Evolutionary conservation across 2,888 invertebrate species (phyloP), one percentile per base, ranked within the genome.

Genomic region (Crossocerus cetratus): DNA sequence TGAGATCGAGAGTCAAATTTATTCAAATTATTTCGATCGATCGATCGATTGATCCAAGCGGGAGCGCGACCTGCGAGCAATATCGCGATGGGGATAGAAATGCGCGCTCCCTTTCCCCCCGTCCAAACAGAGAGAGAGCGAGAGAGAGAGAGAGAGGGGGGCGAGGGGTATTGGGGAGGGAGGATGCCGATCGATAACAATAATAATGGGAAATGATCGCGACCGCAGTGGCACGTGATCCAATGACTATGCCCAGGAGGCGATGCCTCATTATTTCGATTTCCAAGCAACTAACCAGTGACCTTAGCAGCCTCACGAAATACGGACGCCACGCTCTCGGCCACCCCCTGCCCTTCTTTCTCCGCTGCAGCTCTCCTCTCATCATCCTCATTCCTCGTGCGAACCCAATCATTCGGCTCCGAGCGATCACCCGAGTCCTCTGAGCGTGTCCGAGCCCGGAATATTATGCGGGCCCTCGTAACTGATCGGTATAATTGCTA

Each of bases 171-270:
- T 66, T 66, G 63, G 59, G 73, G 77, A 78, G 64, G 73, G 78
- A 76, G 70, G 74, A 76, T 80, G 77, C 72, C 81, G 86, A 88
- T 88, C 87, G 86, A 87, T 87, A 79, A 85, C 81, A 85, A 86
- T 86, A 86, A 86, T 87, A 87, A 87, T 87, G 84, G 87, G 85
- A 88, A 88, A 88, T 88, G 87, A 88, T 87, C 84, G 88, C 86
- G 86, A 88, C 88, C 88, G 86, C 88, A 88, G 84, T 85, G 86
- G 88, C 87, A 88, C 88, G 88, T 88, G 88, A 88, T 88, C 86
- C 88, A 88, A 87, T 88, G 88, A 88, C 86, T 86, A 85, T 86
- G 86, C 87, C 85, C 86, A 83, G 84, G 85, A 86, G 86, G 82
- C 82, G 82, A 82, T 82, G 82, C 83, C 85, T 87, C 87, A 87